These are phyloP conservation scores for Sebastes glaucus DNA, from an alignment of 2,797 vertebrate genomes.

Conservation along the genomic window DNA sequence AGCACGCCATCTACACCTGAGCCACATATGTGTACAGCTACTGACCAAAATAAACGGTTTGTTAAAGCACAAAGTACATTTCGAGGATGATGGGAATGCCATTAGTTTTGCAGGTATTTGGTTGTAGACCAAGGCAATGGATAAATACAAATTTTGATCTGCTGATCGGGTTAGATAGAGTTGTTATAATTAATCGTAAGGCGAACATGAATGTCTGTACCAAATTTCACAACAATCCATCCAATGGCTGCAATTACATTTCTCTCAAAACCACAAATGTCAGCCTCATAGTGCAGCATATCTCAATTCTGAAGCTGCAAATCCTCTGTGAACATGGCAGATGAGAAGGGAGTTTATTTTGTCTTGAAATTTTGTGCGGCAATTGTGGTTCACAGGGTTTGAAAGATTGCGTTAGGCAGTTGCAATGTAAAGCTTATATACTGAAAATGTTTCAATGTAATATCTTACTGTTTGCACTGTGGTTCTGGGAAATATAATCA, in stretches of 20 bases:
- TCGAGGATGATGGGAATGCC: not conserved
- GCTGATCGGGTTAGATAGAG: not conserved
- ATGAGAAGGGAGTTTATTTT: not conserved
- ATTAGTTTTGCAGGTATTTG: not conserved
- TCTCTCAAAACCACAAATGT: not conserved
- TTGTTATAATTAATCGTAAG: not conserved
- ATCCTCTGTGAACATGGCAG: not conserved
- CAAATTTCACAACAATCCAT: not conserved
- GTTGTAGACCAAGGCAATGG: not conserved
- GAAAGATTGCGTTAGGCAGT: not conserved
- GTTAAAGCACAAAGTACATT: not conserved
- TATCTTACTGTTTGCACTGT: constrained; percentile 24
- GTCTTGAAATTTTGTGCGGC: not conserved
- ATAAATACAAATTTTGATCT: not conserved
- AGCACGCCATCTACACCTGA: not conserved
- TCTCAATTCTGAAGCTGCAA: not conserved
- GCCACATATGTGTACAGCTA: not conserved
- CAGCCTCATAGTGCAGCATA: not conserved
- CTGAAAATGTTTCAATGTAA: constrained; percentile 2
- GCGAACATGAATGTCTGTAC: not conserved
- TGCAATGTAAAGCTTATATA: not conserved
- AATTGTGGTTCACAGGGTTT: not conserved
- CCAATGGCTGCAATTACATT: not conserved
- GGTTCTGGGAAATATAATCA: constrained; percentile 26
- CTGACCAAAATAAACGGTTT: not conserved